Evolutionary conservation across 2,888 invertebrate genomes (phyloP), one percentile per base, ranked within the genome.

Genomic region (Rosalia funebris): DNA sequence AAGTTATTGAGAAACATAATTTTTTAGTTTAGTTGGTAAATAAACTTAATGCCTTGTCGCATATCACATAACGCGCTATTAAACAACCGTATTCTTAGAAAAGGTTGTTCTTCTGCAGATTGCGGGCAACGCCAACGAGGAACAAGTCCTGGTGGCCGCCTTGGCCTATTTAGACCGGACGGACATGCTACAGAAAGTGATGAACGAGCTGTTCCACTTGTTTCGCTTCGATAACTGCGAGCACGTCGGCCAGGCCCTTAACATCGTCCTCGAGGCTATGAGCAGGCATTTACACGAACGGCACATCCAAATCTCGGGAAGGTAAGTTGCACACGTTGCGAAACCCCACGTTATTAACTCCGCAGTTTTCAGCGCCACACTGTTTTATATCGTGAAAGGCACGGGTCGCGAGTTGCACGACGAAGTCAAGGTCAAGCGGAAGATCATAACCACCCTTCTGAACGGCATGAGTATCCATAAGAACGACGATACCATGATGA

Each of bases 311-410:
- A 96, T 97, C 74, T 91, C 92, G 47, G 93, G 93, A 80, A 92
- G 92, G 93, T 92, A 81, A 69, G 60, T 46, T 48, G 58, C 37
- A 31, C 46, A 19, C 14, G 19, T 48, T 46, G 16, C 25, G 3
- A 7, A 25, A 25, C n/a, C n/a, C n/a, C n/a, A n/a, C n/a, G n/a
- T n/a, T n/a, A n/a, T n/a, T n/a, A n/a, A n/a, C n/a, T n/a, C n/a
- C n/a, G n/a, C n/a, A n/a, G n/a, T n/a, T 46, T 56, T 47, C 20
- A 96, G 96, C 83, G 97, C 97, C 2, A 95, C 95, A 3, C 83
- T 98, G 59, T 97, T 96, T 83, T 97, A 97, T 81, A 94, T 98
- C 71, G 93, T 96, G 1, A 96, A 96, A 82, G 92, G 92, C 37
- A 90, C 91, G 66, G 92, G 93, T 73, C 91, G 89, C 69, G 85